Percentiles rank a stretch among this genome's conserved stretches.
phyloP scores from a whole-genome alignment of 2,113 vertebrate genomes.

The Nycticorax nycticorax region DNA sequence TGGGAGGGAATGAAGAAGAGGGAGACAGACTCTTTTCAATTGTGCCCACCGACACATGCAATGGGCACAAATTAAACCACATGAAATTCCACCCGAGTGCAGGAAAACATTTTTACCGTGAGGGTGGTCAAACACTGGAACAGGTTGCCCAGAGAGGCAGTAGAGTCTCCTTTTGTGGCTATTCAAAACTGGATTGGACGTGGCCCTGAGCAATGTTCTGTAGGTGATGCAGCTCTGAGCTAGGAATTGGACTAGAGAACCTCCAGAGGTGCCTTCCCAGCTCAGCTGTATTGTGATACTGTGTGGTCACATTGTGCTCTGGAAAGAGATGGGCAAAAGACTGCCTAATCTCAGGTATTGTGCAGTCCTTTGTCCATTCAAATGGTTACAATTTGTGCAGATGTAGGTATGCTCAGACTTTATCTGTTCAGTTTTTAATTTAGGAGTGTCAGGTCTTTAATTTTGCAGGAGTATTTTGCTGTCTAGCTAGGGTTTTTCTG shows the following conservation, averaged over 20 bases:
- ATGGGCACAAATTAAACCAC: not conserved
- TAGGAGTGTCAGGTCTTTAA: not conserved
- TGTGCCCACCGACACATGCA: not conserved
- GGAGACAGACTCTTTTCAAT: not conserved
- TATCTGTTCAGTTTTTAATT: not conserved
- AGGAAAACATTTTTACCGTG: not conserved
- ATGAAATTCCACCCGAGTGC: not conserved
- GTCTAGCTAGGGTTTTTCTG: not conserved
- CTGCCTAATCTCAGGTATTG: not conserved
- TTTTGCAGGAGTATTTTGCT: not conserved
- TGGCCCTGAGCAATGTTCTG: not conserved
- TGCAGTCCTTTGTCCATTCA: not conserved
- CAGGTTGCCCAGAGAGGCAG: not conserved
- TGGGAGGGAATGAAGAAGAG: not conserved
- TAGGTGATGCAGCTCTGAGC: not conserved
- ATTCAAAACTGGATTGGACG: rapidly evolving
- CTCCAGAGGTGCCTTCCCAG: not conserved
- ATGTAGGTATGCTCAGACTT: not conserved
- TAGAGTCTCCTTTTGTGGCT: not conserved
- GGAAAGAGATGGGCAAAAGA: not conserved
- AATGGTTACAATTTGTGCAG: not conserved
- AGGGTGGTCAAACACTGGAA: not conserved
- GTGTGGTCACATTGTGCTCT: rapidly evolving
- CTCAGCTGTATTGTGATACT: not conserved
- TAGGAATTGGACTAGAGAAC: not conserved